These are phyloP conservation scores for Hypercompe scribonia DNA, from an alignment of 2,888 invertebrate genomes.

Conservation along the genomic window DNA sequence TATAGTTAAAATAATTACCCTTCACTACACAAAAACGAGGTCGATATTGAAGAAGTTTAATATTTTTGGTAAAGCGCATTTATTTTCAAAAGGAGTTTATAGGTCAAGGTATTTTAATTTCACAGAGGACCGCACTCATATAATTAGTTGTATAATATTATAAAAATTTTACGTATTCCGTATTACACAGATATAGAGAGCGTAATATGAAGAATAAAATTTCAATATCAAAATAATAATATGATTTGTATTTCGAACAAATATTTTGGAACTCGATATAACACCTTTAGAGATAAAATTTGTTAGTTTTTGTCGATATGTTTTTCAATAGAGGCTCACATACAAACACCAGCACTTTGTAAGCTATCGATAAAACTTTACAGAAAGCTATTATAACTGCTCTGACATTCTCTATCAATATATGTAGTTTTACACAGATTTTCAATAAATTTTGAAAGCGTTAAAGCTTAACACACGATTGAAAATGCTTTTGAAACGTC, in stretches of 20 bases:
- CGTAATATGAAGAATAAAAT: not conserved
- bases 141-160: not conserved
- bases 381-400: not conserved
- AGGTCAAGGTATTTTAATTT: too few relatives aligned
- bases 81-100: too few relatives aligned
- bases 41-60: too few relatives aligned
- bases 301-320: not conserved
- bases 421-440: not conserved
- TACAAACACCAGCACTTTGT: not conserved
- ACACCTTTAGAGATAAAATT: conserved; percentile 25
- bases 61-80: too few relatives aligned
- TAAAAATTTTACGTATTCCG: too few relatives aligned
- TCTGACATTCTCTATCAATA: not conserved
- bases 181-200: not conserved
- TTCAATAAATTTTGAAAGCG: conserved; percentile 3
- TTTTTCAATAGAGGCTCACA: not conserved
- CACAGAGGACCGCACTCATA: too few relatives aligned
- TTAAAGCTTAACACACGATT: not conserved
- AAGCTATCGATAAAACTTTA: not conserved
- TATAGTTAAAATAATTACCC: not conserved
- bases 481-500: not conserved
- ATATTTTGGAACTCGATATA: not conserved
- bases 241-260: not conserved
- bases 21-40: too few relatives aligned
- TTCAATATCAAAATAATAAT: not conserved